phyloP scores from a whole-genome alignment of 2,888 invertebrate genomes.

The Psylliodes chrysocephalus region DNA sequence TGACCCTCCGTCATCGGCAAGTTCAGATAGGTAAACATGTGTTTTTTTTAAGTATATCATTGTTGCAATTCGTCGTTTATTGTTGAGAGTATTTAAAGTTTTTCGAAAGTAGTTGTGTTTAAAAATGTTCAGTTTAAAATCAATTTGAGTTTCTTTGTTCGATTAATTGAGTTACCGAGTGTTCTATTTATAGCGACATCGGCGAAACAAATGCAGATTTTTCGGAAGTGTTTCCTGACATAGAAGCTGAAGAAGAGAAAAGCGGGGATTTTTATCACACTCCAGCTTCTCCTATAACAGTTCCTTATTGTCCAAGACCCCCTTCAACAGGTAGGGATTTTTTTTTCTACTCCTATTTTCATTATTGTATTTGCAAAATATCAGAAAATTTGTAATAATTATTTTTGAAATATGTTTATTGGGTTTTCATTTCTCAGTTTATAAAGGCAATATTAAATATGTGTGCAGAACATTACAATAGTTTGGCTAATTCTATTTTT shows the following conservation, averaged over 20 bases:
- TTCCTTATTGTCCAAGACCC: conserved; percentile 79
- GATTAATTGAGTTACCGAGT: background rate
- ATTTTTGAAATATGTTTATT: too few relatives aligned
- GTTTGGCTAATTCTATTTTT: too few relatives aligned
- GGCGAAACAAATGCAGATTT: conserved; percentile 75
- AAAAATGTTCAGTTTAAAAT: background rate
- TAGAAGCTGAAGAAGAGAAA: conserved; percentile 60
- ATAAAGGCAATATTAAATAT: too few relatives aligned
- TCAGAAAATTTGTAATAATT: too few relatives aligned
- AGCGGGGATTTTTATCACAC: conserved; percentile 68
- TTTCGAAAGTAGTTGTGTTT: background rate
- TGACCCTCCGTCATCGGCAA: conserved; percentile 90
- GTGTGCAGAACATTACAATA: too few relatives aligned
- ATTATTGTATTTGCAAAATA: too few relatives aligned
- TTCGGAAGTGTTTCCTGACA: conserved; percentile 69
- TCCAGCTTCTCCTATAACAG: conserved; percentile 79
- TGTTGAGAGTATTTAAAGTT: background rate
- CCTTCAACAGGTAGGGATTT: conserved; percentile 82
- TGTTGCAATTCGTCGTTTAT: background rate
- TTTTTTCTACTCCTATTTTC: too few relatives aligned
- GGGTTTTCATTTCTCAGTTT: too few relatives aligned
- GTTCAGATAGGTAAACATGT: conserved; percentile 84
- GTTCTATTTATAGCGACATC: conserved; percentile 59
- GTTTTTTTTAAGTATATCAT: background rate
- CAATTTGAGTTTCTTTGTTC: background rate